A percentile compares a stretch with the other conserved stretches of the same genome.
These are phyloP conservation scores for Spheniscus mendiculus DNA, from an alignment of 2,113 vertebrate genomes.

Conservation along the genomic window DNA sequence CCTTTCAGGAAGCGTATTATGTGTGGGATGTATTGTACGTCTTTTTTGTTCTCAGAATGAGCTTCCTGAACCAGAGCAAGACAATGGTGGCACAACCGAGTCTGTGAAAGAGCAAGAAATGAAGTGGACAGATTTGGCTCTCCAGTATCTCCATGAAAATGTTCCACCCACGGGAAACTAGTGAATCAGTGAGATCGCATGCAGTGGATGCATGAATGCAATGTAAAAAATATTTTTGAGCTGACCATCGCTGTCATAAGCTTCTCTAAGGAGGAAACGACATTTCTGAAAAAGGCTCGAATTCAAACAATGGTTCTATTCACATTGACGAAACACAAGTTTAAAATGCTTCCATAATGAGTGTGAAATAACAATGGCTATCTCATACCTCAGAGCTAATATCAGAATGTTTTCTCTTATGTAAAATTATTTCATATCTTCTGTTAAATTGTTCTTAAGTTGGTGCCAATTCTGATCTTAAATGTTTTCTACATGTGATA, in stretches of 20 bases:
- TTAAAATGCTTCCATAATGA: not conserved
- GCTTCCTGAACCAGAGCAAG: slow-evolving; percentile 96
- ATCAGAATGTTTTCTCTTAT: not conserved
- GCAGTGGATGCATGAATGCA: not conserved
- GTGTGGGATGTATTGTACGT: not conserved
- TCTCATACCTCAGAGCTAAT: not conserved
- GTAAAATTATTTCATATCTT: not conserved
- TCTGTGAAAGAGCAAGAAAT: slow-evolving; percentile 98
- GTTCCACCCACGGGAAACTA: slow-evolving; percentile 84
- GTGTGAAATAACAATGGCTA: not conserved
- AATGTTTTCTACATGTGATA: not conserved
- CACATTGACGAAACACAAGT: not conserved
- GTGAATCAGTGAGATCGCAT: not conserved
- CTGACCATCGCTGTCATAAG: not conserved
- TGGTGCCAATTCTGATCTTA: not conserved
- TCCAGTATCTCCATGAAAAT: slow-evolving; percentile 95
- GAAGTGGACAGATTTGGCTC: slow-evolving; percentile 96
- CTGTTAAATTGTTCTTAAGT: not conserved
- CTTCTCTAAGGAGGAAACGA: not conserved
- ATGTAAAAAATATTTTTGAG: not conserved
- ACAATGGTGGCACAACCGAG: slow-evolving; percentile 95
- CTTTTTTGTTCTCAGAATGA: slow-evolving; percentile 84
- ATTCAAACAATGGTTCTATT: not conserved
- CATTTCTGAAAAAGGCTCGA: not conserved
- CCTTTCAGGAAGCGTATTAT: not conserved